Evolutionary conservation across 2,113 vertebrate species (phyloP), one percentile per base, ranked within the genome.

Genomic region (Ascaphus truei): DNA sequence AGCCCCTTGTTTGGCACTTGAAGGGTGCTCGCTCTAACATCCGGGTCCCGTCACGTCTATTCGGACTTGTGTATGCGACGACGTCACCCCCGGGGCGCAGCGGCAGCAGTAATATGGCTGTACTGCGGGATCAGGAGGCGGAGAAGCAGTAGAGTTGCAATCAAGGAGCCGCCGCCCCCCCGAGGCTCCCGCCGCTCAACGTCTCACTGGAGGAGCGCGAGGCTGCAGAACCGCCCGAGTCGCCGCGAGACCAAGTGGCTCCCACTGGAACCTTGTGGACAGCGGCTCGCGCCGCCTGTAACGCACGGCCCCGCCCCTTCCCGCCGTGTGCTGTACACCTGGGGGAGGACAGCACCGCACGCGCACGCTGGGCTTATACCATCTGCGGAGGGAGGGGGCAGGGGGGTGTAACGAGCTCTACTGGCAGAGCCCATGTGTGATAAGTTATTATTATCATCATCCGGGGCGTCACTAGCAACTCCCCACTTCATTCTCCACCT

Each of bases 61-160:
- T 58, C 53, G 39, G 65, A 68, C 65, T 68, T 68, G 55, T 68
- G 55, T 68, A 25, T 59, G 65, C 31, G 65, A 59, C 65, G 55
- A 68, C 65, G 65, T 68, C 65, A 68, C 20, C 39, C 65, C 55
- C 41, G 65, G 56, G 55, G 41, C 55, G 53, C 39, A 50, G 6
- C 36, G n/a, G n/a, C n/a, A n/a, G n/a, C n/a, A n/a, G 16, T 18
- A n/a, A 5, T 45, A 45, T 5, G 41, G 41, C 41, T 45, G 3
- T 2, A 20, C n/a, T 4, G 3, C 20, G 41, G 20, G 10, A 4
- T n/a, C 41, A 45, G n/a, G 13, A 18, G 15, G 36, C 15, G 45
- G 31, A 50, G 16, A 27, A 15, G 34, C n/a, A n/a, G n/a, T n/a
- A n/a, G n/a, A n/a, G n/a, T n/a, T n/a, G n/a, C n/a, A n/a, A n/a